A percentile compares a stretch with the other conserved stretches of the same genome.
Evolutionary conservation across 2,113 vertebrate genomes (phyloP).

Genomic region (Nansenia antarctica): DNA sequence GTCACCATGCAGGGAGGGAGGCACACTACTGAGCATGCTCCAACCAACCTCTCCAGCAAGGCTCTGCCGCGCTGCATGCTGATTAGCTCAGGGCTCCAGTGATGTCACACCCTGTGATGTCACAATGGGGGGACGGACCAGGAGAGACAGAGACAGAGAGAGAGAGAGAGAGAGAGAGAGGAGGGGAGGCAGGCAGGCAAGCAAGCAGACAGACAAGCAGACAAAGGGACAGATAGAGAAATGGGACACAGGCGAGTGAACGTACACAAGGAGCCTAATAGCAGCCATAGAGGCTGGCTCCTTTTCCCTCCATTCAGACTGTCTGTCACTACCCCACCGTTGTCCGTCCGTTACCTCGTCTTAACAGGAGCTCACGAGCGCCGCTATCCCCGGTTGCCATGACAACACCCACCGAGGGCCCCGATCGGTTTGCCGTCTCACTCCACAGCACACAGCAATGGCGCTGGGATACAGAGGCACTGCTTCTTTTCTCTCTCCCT

Average conservation of each 20-base stretch:
- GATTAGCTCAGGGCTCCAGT: constrained; percentile 60
- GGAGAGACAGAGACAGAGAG: too few relatives aligned
- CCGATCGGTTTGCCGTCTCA: constrained; percentile 58
- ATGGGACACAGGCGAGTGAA: background rate
- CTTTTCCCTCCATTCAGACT: background rate
- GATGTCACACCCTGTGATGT: constrained; percentile 73
- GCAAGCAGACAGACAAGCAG: constrained; percentile 63
- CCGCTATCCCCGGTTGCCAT: constrained; percentile 68
- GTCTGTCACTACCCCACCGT: constrained; percentile 6
- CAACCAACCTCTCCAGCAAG: constrained; percentile 32
- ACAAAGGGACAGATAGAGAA: background rate
- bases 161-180: background rate
- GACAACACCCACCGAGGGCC: constrained; percentile 68
- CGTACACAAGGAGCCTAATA: constrained; percentile 10
- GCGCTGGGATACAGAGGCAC: background rate
- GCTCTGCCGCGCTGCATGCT: constrained; percentile 64
- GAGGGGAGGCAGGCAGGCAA: constrained; percentile 34
- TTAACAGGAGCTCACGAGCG: constrained; percentile 50
- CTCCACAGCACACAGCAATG: constrained; percentile 39
- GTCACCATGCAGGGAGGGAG: constrained; percentile 51
- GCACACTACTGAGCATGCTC: constrained; percentile 66
- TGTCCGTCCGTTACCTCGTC: constrained; percentile 3
- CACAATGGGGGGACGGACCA: constrained; percentile 41
- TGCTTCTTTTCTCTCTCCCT: too few relatives aligned
- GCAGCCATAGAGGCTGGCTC: constrained; percentile 5